Base-by-base conservation (phyloP, 2,888 invertebrate species). In the Agapostemon virescens region DNA sequence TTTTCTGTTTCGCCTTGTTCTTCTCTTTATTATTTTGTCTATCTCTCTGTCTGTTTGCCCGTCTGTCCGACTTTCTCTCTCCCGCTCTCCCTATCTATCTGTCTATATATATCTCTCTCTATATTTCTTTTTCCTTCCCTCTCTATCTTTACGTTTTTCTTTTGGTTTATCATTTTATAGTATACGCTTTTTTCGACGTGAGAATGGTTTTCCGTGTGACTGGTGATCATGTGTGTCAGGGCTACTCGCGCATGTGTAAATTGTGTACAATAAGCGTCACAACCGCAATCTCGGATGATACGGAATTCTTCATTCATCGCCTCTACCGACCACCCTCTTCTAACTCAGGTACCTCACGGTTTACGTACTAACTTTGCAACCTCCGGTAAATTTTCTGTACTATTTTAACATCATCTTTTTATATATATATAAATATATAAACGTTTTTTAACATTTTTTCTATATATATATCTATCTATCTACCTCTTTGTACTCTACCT, bases 181-280 rank as follows among this genome's bases (percentile, higher is more conserved):
- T n/a, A 78, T 73, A 84, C 79, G 83, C 76, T 84, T 81, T 70
- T 61, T 85, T 79, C 79, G 74, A 79, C 84, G 86, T 83, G 74
- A 75, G 84, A 85, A 83, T 88, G 83, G 85, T 85, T 83, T 83
- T 63, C 83, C 82, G 83, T 72, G 83, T 75, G 89, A 88, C 79
- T 85, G 88, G 33, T 61, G 85, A 55, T 84, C 85, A 79, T 81
- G 85, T 83, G 87, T 85, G 88, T 85, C 81, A 81, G 86, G 85
- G 89, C 90, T 90, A 90, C 67, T 88, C 87, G 90, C 90, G 91
- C 91, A 91, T 91, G 91, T 84, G 88, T 90, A 90, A 88, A 86
- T 85, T 84, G 86, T 88, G 85, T 87, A 84, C 84, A 88, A 83
- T 88, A 85, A 89, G 86, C 86, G 85, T 89, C 82, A 86, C 80